These are phyloP conservation scores for Channa maculata DNA, from an alignment of 2,113 vertebrate species.

Conservation along the genomic window DNA sequence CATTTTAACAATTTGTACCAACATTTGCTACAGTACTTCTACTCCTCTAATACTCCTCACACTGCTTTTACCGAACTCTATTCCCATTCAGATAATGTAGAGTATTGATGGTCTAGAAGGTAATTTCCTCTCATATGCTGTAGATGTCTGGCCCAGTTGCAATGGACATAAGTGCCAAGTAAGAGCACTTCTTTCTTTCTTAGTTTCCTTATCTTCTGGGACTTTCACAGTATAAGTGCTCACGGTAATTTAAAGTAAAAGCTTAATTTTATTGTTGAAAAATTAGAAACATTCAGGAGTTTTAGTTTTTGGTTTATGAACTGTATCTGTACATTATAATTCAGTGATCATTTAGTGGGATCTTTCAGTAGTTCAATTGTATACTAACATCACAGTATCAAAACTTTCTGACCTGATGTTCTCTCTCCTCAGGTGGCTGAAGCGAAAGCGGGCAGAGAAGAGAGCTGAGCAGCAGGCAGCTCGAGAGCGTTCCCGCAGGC, in stretches of 20 bases:
- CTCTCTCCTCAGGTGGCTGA: slow-evolving; percentile 88
- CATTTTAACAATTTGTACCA: not conserved
- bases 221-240: no score
- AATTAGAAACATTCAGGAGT: no score
- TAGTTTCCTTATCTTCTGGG: no score
- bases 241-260: no score
- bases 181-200: not conserved
- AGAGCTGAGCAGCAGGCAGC: slow-evolving; percentile 86
- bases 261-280: no score
- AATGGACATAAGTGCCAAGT: no score
- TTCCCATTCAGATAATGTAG: not conserved
- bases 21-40: not conserved
- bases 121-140: not conserved
- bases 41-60: not conserved
- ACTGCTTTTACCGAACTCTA: not conserved
- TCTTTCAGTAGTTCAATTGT: not conserved
- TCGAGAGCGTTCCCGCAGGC: slow-evolving; percentile 87
- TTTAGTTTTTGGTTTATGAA: no score
- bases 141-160: no score
- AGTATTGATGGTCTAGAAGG: no score
- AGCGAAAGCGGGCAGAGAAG: slow-evolving; percentile 90
- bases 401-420: not conserved
- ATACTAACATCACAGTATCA: not conserved
- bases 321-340: no score
- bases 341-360: no score